Base-by-base conservation (phyloP, 2,113 vertebrate genomes). In the Peromyscus polionotus region DNA sequence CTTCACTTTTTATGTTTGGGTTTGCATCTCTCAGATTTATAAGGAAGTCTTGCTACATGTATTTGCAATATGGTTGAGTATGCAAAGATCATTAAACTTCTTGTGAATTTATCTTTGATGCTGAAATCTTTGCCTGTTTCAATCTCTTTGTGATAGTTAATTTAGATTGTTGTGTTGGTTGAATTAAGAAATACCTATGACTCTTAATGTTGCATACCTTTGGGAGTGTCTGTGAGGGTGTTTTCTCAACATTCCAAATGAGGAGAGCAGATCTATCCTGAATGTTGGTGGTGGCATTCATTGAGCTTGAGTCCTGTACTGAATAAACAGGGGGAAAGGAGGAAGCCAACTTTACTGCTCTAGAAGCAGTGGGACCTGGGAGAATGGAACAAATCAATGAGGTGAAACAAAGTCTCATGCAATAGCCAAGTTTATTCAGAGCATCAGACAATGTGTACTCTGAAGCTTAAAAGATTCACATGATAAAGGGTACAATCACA, bases 1-100 rank as follows among this genome's bases (percentile, higher is more conserved):
- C 80, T 0, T 76, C 68, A 70, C 45, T 48, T 95, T 93, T 96
- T 88, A 45, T 88, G 26, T 77, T 48, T 86, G 86, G 36, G 68
- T 87, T 95, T 81, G 63, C 16, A 20, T 88, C 45, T 54, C 79
- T 76, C 36, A 67, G 48, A 12, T 70, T 13, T 24, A 48, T 61
- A 90, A 79, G 39, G 61, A 87, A 93, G 61, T 73, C 39, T 89
- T 61, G 3, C 20, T 79, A 20, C 36, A 75, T 24, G 33, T 26
- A 17, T 92, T 84, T 59, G 84, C 72, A 76, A 67, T 24, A 9
- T 65, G 88, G 92, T 67, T 0, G 33, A 87, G 7, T 19, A 63
- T 75, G 42, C 45, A 42, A 59, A 68, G 67, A 87, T 36, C 10
- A 63, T 96, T 91, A 72, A n/a, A 48, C 39, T 91, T 42, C 45